These are phyloP conservation scores for Holocentrus rufus DNA, from an alignment of 2,797 vertebrate genomes.

Conservation along the genomic window DNA sequence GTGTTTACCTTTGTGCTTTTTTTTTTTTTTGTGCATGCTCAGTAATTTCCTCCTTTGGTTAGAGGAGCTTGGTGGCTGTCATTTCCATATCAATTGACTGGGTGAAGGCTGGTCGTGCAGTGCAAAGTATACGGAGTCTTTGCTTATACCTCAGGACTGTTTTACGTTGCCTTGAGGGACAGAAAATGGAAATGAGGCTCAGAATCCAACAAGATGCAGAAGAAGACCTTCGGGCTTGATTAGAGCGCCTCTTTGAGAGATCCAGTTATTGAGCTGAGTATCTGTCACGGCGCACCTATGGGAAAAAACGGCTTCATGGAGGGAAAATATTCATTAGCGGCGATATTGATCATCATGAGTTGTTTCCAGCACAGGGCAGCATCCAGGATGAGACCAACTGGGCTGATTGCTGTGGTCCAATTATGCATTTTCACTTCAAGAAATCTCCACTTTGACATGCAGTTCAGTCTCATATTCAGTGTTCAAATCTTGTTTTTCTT, in stretches of 20 bases:
- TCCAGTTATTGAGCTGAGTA: constrained; percentile 49
- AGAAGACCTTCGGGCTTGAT: constrained; percentile 69
- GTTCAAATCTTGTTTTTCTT: too few relatives aligned
- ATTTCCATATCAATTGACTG: constrained; percentile 69
- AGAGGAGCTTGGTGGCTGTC: constrained; percentile 26
- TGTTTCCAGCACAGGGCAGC: constrained; percentile 17
- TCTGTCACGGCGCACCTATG: constrained; percentile 27
- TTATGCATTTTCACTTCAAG: neutral
- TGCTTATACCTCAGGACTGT: constrained; percentile 48
- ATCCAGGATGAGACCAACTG: constrained; percentile 3
- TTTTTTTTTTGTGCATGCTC: constrained; percentile 3
- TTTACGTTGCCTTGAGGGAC: constrained; percentile 70
- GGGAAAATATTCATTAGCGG: constrained; percentile 49
- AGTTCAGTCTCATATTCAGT: neutral
- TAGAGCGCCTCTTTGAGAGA: constrained; percentile 55
- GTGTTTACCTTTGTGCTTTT: constrained; percentile 32
- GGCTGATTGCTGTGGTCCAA: constrained; percentile 3
- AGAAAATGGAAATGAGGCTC: constrained; percentile 64
- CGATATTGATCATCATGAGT: constrained; percentile 52
- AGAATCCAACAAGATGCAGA: constrained; percentile 44
- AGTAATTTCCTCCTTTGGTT: constrained; percentile 35
- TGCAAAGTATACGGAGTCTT: constrained; percentile 30
- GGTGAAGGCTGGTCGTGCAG: constrained; percentile 48
- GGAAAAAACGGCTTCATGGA: constrained; percentile 22
- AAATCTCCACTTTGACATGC: too few relatives aligned